Evolutionary conservation across 2,888 invertebrate genomes (phyloP).

Genomic region (Diarsia rubi): DNA sequence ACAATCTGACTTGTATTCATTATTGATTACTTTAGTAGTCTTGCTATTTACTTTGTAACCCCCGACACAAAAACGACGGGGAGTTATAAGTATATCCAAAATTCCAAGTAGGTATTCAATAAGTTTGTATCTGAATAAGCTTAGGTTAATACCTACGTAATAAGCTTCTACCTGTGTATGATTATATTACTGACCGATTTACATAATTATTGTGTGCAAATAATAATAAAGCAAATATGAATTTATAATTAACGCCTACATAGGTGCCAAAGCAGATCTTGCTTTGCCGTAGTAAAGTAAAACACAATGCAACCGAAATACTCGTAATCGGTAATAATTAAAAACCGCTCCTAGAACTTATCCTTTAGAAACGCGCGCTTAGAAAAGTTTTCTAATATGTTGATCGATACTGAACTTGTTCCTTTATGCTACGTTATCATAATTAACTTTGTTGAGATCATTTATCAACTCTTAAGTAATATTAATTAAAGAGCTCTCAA

Average conservation of each 20-base stretch:
- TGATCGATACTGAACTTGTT: slow-evolving; percentile 9
- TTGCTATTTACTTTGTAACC: background rate
- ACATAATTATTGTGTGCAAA: background rate
- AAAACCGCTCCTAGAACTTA: slow-evolving; percentile 18
- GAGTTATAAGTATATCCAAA: background rate
- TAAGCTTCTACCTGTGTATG: background rate
- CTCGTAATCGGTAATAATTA: background rate
- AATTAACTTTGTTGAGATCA: slow-evolving; percentile 45
- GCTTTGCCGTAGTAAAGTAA: background rate
- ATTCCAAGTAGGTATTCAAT: background rate
- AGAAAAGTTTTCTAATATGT: slow-evolving; percentile 16
- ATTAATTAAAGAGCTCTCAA: slow-evolving; percentile 46
- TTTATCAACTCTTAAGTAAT: slow-evolving; percentile 51
- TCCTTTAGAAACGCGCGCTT: background rate
- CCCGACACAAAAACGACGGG: too few relatives aligned
- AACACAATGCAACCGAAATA: background rate
- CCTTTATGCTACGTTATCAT: slow-evolving; percentile 6
- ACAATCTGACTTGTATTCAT: slow-evolving; percentile 4
- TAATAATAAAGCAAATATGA: too few relatives aligned
- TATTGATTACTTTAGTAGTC: background rate
- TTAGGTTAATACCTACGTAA: background rate
- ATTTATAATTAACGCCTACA: too few relatives aligned
- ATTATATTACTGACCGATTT: background rate
- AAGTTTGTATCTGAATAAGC: background rate
- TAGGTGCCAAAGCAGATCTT: background rate